Evolutionary conservation across 2,797 vertebrate genomes (phyloP).

Genomic region (Artibeus jamaicensis): DNA sequence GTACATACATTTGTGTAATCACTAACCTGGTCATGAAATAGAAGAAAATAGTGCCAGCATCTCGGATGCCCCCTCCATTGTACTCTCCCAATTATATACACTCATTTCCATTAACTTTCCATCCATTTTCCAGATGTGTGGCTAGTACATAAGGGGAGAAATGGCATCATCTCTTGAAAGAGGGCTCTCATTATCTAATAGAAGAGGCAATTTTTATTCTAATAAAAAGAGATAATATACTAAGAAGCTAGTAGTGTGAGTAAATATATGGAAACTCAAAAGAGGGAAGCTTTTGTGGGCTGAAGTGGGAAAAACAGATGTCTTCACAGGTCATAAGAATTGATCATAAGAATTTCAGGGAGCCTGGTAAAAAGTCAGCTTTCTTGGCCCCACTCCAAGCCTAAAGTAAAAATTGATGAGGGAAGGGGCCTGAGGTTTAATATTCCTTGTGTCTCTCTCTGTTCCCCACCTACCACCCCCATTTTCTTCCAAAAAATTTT

Average conservation of each 20-base stretch:
- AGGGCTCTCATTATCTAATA: background rate
- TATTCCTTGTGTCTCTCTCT: accelerated
- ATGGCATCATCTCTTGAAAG: background rate
- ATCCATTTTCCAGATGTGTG: background rate
- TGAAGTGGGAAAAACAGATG: background rate
- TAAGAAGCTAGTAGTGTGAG: background rate
- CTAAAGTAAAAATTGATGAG: background rate
- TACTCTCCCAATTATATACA: background rate
- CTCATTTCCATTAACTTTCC: background rate
- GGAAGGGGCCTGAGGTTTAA: background rate
- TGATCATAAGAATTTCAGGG: background rate
- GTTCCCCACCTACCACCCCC: accelerated
- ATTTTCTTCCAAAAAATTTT: background rate
- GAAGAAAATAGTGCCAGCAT: background rate
- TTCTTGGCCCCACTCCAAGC: background rate
- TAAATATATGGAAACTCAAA: background rate
- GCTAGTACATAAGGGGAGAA: background rate
- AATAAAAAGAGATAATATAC: background rate
- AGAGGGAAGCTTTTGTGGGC: background rate
- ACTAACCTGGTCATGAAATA: background rate
- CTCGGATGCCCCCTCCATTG: background rate
- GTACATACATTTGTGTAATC: background rate
- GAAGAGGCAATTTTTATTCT: background rate
- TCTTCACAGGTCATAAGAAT: background rate
- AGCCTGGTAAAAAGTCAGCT: background rate